A percentile compares a stretch with the other conserved stretches of the same genome.
These are phyloP conservation scores for Archips crataeganus DNA, from an alignment of 2,888 invertebrate genomes.

Conservation along the genomic window DNA sequence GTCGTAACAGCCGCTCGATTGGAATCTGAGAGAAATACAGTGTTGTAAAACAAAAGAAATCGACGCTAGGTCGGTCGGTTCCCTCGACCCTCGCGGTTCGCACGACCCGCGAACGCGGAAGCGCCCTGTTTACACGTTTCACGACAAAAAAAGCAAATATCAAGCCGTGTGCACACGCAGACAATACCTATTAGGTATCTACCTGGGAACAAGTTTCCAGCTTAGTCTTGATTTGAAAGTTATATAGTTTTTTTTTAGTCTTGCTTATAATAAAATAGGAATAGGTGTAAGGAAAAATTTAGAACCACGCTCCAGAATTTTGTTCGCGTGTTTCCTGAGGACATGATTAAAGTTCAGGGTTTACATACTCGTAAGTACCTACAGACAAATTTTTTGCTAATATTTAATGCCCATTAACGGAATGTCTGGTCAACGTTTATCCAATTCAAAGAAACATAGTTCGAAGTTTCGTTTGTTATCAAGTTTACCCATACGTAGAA, in stretches of 20 bases:
- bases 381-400: too few species aligned
- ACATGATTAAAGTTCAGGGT: too few species aligned
- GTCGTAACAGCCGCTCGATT: conserved; percentile 17
- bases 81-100: conserved; percentile 76
- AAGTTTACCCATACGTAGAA: conserved; percentile 14
- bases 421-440: too few species aligned
- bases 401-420: too few species aligned
- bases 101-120: conserved; percentile 75
- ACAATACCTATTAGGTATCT: conserved; percentile 57
- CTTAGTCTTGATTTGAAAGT: background rate
- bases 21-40: conserved; percentile 46
- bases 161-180: conserved; percentile 63
- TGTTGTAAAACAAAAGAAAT: conserved; percentile 74
- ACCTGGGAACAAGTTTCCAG: conserved; percentile 43
- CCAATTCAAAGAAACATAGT: too few species aligned
- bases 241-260: too few species aligned
- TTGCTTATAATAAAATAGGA: too few species aligned
- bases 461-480: background rate
- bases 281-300: too few species aligned
- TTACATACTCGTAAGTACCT: too few species aligned
- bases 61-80: conserved; percentile 68
- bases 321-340: too few species aligned
- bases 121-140: conserved; percentile 69
- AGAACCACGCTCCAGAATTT: too few species aligned
- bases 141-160: conserved; percentile 56